A percentile compares a stretch with the other conserved stretches of the same genome.
These are phyloP conservation scores for Larimichthys polyactis DNA, from an alignment of 2,113 vertebrate species.

Conservation along the genomic window DNA sequence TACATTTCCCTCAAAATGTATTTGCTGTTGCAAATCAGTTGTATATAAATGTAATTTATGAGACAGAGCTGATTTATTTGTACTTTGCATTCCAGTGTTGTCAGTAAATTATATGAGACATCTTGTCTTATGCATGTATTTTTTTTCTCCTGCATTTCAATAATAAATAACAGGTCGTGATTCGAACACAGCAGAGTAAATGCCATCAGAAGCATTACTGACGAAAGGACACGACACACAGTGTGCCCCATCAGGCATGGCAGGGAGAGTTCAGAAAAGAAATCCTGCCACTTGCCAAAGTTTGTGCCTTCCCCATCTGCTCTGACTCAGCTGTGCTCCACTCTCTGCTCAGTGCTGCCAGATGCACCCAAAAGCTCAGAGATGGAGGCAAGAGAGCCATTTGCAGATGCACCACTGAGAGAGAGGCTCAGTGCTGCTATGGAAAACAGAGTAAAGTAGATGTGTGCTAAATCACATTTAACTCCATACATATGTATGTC, in stretches of 20 bases:
- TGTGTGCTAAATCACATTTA: background rate
- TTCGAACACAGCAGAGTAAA: background rate
- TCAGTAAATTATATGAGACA: background rate
- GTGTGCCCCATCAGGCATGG: background rate
- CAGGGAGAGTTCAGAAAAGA: background rate
- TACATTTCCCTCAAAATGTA: no score
- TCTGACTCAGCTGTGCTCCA: background rate
- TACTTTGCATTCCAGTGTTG: background rate
- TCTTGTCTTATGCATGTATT: background rate
- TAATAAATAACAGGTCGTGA: background rate
- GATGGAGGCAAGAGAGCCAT: background rate
- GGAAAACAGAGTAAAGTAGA: background rate
- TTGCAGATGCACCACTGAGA: background rate
- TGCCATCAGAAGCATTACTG: background rate
- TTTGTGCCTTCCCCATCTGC: background rate
- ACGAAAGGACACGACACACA: background rate
- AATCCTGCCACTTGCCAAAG: background rate
- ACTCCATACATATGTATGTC: background rate
- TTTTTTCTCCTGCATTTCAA: background rate
- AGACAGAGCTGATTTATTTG: background rate
- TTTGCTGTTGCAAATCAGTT: no score
- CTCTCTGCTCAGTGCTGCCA: background rate
- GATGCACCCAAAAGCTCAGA: background rate
- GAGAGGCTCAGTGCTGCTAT: background rate
- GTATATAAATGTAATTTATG: no score